These are phyloP conservation scores for Cactoblastis cactorum DNA, from an alignment of 2,888 invertebrate genomes.

Conservation along the genomic window DNA sequence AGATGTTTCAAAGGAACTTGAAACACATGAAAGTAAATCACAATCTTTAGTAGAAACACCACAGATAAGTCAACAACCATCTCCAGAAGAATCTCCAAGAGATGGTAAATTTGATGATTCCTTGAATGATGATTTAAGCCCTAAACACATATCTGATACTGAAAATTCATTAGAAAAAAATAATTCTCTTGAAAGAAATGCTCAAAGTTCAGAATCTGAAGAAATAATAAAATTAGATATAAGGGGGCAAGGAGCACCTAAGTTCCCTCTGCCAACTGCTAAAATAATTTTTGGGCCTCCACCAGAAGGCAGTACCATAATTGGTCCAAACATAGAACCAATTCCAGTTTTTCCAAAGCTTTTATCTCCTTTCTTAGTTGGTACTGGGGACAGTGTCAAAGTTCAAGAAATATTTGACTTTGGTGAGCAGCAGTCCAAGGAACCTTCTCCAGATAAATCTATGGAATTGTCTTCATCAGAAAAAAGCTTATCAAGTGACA, in stretches of 20 bases:
- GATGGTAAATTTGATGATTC: conserved; percentile 59
- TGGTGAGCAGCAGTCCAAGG: conserved; percentile 26
- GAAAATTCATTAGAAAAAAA: conserved; percentile 32
- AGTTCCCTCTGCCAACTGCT: conserved; percentile 50
- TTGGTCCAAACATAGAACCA: conserved; percentile 44
- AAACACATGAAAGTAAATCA: conserved; percentile 32
- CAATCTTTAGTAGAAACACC: conserved; percentile 25
- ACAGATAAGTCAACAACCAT: conserved; percentile 29
- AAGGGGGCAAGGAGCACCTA: conserved; percentile 61
- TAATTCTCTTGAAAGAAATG: conserved; percentile 30
- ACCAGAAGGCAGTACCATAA: conserved; percentile 55
- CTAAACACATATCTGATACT: conserved; percentile 32
- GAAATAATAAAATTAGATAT: conserved; percentile 74
- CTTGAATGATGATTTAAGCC: conserved; percentile 52
- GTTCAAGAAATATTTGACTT: conserved; percentile 50
- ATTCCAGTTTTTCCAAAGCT: conserved; percentile 58
- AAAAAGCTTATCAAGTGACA: conserved; percentile 39
- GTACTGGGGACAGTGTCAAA: conserved; percentile 44
- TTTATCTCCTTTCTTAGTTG: too few species aligned
- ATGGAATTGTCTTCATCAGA: conserved; percentile 35
- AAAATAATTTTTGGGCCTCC: conserved; percentile 72
- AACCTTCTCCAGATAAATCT: conserved; percentile 29
- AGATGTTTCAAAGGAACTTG: conserved; percentile 51
- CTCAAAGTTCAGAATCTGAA: conserved; percentile 58
- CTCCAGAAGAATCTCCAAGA: conserved; percentile 44